phyloP scores from a whole-genome alignment of 2,113 vertebrate species.

The Zeus faber region DNA sequence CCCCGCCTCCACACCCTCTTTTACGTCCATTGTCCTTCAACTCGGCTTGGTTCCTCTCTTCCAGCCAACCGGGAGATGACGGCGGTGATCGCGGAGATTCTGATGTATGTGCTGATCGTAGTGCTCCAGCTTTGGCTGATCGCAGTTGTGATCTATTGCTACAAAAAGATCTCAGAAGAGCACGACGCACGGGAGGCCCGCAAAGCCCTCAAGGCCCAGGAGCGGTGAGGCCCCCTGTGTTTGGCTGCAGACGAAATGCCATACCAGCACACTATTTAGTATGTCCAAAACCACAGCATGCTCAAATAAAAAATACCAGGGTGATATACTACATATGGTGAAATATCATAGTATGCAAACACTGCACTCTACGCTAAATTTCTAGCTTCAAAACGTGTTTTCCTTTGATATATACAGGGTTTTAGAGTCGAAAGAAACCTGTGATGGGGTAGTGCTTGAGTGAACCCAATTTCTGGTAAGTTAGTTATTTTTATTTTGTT shows the following conservation, averaged over 20 bases:
- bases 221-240: too few species aligned
- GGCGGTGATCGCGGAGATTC: conserved; percentile 83
- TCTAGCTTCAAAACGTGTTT: neutral
- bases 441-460: conserved; percentile 64
- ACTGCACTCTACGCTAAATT: too few species aligned
- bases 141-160: conserved; percentile 84
- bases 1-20: too few species aligned
- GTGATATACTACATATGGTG: too few species aligned
- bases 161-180: conserved; percentile 82
- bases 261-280: too few species aligned
- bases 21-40: neutral
- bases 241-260: too few species aligned
- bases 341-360: too few species aligned
- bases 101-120: conserved; percentile 88
- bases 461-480: conserved; percentile 27
- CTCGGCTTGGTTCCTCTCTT: conserved; percentile 1
- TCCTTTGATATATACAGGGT: conserved; percentile 41
- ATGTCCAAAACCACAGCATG: too few species aligned
- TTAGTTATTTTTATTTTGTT: neutral
- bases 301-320: too few species aligned
- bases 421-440: conserved; percentile 53
- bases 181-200: conserved; percentile 70
- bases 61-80: conserved; percentile 82
- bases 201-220: conserved; percentile 62
- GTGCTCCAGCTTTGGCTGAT: conserved; percentile 88